Conservation (phyloP, 1,140 invertebrate genomes). For the Vanessa atalanta region DNA sequence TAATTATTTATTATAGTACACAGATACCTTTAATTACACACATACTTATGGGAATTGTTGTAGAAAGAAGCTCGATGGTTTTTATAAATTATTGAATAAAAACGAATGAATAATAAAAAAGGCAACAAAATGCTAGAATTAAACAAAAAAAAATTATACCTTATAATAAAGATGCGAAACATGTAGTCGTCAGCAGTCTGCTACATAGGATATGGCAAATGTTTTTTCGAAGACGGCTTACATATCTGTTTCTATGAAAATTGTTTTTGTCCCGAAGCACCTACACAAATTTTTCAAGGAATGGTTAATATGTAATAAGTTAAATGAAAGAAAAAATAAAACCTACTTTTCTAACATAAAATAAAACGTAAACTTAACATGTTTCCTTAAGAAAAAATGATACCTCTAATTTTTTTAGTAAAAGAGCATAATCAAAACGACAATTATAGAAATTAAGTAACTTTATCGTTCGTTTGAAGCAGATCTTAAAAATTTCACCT, state of each 20-base stretch:
- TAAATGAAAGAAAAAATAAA: constrained; percentile 3
- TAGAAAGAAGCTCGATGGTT: neutral
- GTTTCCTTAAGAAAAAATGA: neutral
- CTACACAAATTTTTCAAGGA: neutral
- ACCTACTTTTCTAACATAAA: neutral
- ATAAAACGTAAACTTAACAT: neutral
- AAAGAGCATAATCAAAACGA: neutral
- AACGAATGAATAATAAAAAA: neutral
- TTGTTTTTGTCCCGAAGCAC: neutral
- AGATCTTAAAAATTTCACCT: neutral
- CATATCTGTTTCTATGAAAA: constrained; percentile 21
- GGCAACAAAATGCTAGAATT: neutral
- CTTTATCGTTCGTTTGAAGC: constrained; percentile 7
- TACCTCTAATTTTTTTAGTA: neutral
- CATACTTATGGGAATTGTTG: too few relatives aligned
- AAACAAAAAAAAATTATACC: neutral
- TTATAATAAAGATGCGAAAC: constrained; percentile 14
- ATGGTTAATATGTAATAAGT: neutral
- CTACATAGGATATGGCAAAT: constrained; percentile 26
- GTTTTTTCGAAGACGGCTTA: constrained; percentile 15
- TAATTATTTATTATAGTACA: neutral
- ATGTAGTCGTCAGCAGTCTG: constrained; percentile 36
- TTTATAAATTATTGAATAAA: neutral
- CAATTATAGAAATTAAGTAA: constrained; percentile 3
- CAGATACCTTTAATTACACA: neutral